Conservation (phyloP, 2,888 invertebrate genomes). For the Callyntrura sp. region DNA sequence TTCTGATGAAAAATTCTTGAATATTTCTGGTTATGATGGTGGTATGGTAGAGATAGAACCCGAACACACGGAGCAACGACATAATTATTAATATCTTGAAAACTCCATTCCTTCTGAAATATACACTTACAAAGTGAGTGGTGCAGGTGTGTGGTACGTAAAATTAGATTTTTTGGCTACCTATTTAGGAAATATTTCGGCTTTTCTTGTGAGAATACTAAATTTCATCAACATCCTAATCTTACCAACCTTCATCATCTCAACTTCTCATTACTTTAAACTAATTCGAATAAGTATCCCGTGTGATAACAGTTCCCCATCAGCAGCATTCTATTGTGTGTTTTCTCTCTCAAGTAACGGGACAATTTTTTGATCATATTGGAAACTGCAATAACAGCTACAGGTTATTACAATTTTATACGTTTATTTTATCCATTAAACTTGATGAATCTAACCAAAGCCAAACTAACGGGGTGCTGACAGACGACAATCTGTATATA, state of each 20-base stretch:
- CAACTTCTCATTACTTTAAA: neutral
- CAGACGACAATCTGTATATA: slow-evolving; percentile 59
- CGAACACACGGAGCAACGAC: too few species aligned
- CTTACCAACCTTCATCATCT: neutral
- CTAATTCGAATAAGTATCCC: slow-evolving; percentile 18
- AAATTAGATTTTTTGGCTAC: neutral
- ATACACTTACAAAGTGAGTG: neutral
- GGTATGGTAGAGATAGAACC: neutral
- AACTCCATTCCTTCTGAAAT: neutral
- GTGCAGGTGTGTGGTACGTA: neutral
- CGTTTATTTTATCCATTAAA: slow-evolving; percentile 70
- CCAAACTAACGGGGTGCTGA: slow-evolving; percentile 72
- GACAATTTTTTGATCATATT: slow-evolving; percentile 8
- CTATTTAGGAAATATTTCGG: neutral
- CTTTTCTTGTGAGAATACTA: neutral
- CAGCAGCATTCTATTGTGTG: slow-evolving; percentile 9
- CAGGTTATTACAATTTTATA: slow-evolving; percentile 65
- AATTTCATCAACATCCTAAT: neutral
- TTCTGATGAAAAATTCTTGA: slow-evolving; percentile 60
- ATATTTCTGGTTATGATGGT: slow-evolving; percentile 9
- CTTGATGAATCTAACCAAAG: slow-evolving; percentile 19
- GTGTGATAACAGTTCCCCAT: slow-evolving; percentile 55
- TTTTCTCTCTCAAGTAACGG: slow-evolving; percentile 3
- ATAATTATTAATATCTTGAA: too few species aligned
- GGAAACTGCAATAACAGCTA: slow-evolving; percentile 52